Base-by-base conservation (phyloP, 2,888 invertebrate species). In the Dolomedes plantarius region DNA sequence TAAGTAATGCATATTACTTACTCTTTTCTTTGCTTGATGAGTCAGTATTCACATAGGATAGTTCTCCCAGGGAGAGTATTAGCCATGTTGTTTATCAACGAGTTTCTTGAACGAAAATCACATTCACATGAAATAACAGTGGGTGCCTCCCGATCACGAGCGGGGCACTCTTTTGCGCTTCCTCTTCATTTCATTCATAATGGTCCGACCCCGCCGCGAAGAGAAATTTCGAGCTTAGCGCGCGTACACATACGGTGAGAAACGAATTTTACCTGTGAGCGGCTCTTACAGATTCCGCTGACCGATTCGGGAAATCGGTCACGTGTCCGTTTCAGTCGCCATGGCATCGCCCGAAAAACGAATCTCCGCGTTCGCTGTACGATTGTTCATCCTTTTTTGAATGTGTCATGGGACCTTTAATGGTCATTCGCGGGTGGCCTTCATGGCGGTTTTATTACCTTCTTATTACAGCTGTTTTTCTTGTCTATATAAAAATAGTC, bases 101-200 rank as follows among this genome's bases (percentile, higher is more conserved):
- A n/a, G n/a, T n/a, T n/a, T n/a, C n/a, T n/a, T n/a, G n/a, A n/a
- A n/a, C n/a, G n/a, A n/a, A n/a, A n/a, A n/a, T n/a, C n/a, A n/a
- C n/a, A n/a, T n/a, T n/a, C n/a, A n/a, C n/a, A n/a, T n/a, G n/a
- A n/a, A n/a, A n/a, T 9, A 36, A 36, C 36, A 36, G 36, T 36
- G 5, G 5, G 36, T 7, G 9, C 36, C 36, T 36, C 36, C 5
- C 36, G 5, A n/a, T 36, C 9, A 36, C 36, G 36, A 36, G 9
- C 9, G n/a, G n/a, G 23, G 23, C 23, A 23, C 23, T 23, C 56
- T 56, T 56, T 56, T 56, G 23, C 56, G 19, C 23, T 56, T 56
- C 16, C 11, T 56, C 11, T 16, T 56, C 56, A 56, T 56, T 56
- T 56, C 56, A 56, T 56, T 56, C 56, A 56, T 56, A 56, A 56